Conservation (phyloP, 2,888 invertebrate genomes). For the Coecobrya sp. region DNA sequence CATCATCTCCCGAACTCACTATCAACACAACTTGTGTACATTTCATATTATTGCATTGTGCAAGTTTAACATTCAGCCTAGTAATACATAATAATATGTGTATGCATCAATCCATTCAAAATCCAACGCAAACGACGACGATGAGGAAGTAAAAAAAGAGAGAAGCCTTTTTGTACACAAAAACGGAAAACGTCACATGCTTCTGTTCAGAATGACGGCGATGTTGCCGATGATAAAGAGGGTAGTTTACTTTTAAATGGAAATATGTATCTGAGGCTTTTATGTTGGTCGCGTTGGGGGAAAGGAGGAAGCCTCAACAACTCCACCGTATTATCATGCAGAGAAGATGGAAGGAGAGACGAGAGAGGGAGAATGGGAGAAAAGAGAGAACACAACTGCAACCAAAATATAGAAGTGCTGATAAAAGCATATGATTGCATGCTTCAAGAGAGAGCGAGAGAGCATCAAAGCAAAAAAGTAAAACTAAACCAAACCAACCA, state of each 20-base stretch:
- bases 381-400: background rate
- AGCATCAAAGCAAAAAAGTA: conserved; percentile 55
- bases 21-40: conserved; percentile 22
- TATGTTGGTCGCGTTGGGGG: conserved; percentile 68
- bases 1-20: conserved; percentile 40
- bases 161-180: conserved; percentile 77
- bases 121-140: background rate
- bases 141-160: conserved; percentile 30
- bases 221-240: conserved; percentile 66
- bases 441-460: background rate
- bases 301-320: conserved; percentile 81
- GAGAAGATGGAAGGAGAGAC: background rate
- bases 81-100: background rate
- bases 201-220: conserved; percentile 31
- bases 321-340: conserved; percentile 68
- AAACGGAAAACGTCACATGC: conserved; percentile 66
- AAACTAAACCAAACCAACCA: conserved; percentile 58
- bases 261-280: conserved; percentile 70
- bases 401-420: background rate
- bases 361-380: background rate
- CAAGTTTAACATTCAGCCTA: conserved; percentile 17
- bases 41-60: conserved; percentile 34
- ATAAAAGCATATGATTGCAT: no score
- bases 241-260: conserved; percentile 77
- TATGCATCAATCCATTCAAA: conserved; percentile 42